phyloP scores from a whole-genome alignment of 2,113 vertebrate species.

The Gasterosteus nipponicus region DNA sequence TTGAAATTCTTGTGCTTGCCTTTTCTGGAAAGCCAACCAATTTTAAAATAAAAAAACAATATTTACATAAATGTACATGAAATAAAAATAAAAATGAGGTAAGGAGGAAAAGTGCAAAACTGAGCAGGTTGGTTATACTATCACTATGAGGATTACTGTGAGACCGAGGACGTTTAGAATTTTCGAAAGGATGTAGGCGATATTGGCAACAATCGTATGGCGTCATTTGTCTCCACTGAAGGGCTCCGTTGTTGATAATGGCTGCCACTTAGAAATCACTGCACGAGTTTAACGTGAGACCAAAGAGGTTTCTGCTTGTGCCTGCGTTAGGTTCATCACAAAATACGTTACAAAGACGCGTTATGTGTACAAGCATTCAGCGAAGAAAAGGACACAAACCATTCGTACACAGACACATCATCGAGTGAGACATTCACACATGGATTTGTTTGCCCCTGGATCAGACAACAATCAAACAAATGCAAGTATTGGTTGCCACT shows the following conservation, averaged over 20 bases:
- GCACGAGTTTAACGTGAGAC: neutral
- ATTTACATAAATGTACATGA: too few species aligned
- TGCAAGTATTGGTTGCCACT: neutral
- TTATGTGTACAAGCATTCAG: too few species aligned
- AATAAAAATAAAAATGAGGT: too few species aligned
- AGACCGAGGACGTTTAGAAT: neutral
- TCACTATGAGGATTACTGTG: neutral
- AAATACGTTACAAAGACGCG: neutral
- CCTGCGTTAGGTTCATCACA: neutral
- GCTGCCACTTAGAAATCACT: neutral
- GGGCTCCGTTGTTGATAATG: neutral
- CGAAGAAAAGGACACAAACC: neutral
- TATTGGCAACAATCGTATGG: neutral
- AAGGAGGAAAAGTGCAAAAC: too few species aligned
- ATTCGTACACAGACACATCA: neutral
- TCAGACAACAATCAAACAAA: too few species aligned
- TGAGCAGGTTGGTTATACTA: neutral
- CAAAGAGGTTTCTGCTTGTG: neutral
- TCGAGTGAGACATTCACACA: neutral
- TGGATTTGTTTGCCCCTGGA: neutral
- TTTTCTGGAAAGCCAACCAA: too few species aligned
- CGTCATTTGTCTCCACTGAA: neutral
- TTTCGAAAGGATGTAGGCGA: too few species aligned
- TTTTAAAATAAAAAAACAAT: too few species aligned
- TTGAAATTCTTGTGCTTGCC: too few species aligned